These are phyloP conservation scores for Serranochromis macrocephalus DNA, from an alignment of 2,113 vertebrate species.

Conservation along the genomic window DNA sequence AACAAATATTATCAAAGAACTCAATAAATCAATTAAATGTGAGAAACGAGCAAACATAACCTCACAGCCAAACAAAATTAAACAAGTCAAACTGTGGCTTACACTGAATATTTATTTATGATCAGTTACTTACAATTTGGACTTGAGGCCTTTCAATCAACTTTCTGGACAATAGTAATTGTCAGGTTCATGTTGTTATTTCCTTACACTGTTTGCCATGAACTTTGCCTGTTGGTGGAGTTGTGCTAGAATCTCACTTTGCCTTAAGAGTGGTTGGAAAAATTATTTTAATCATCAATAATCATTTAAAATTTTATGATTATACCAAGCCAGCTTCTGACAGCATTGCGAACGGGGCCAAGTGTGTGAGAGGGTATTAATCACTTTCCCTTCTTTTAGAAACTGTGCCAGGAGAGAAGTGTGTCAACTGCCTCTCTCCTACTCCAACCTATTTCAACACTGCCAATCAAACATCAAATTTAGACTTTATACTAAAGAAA, in stretches of 20 bases:
- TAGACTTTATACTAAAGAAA: not conserved
- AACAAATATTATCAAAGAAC: not conserved
- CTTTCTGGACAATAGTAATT: not conserved
- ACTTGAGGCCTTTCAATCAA: not conserved
- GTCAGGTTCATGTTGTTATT: not conserved
- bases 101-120: not conserved
- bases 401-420: slow-evolving; percentile 37
- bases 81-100: not conserved
- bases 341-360: slow-evolving; percentile 5
- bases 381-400: slow-evolving; percentile 24
- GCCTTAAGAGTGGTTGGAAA: not conserved
- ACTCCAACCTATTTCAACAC: not conserved
- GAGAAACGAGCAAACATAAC: not conserved
- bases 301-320: not conserved
- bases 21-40: not conserved
- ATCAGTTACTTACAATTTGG: not conserved
- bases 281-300: not conserved
- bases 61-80: not conserved
- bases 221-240: not conserved
- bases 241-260: not conserved
- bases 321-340: not conserved
- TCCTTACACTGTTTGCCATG: not conserved
- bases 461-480: not conserved
- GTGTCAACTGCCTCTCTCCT: not conserved
- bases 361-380: slow-evolving; percentile 12